These are phyloP conservation scores for Formicarius rufipectus DNA, from an alignment of 2,113 vertebrate species.

Conservation along the genomic window DNA sequence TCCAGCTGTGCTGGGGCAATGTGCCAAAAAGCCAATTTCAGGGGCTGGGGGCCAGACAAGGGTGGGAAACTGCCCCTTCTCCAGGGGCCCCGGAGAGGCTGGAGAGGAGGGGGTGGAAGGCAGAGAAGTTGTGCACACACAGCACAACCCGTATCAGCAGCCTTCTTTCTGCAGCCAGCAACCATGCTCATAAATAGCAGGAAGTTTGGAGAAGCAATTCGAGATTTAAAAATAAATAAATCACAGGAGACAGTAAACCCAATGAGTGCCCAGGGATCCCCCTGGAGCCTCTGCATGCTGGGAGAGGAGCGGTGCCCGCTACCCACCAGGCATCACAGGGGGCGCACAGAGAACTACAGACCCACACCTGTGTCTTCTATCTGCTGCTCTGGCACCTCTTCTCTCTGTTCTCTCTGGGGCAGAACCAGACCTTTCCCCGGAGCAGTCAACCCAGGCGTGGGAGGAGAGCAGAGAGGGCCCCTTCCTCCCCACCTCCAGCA, in stretches of 20 bases:
- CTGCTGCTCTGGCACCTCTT: no score
- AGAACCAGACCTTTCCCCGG: background rate
- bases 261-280: background rate
- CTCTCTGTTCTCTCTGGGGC: background rate
- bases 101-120: background rate
- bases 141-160: background rate
- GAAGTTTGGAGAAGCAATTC: background rate
- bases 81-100: background rate
- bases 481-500: background rate
- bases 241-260: background rate
- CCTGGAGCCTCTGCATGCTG: background rate
- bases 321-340: no score
- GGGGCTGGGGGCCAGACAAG: background rate
- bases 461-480: background rate
- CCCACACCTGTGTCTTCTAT: background rate
- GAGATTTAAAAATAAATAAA: background rate
- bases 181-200: background rate
- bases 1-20: background rate
- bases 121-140: background rate
- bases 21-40: background rate
- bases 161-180: background rate
- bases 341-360: background rate
- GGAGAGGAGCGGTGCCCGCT: background rate
- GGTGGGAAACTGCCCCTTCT: background rate
- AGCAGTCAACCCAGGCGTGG: background rate